Evolutionary conservation across 2,888 invertebrate species (phyloP).

Genomic region (Noctua comes): DNA sequence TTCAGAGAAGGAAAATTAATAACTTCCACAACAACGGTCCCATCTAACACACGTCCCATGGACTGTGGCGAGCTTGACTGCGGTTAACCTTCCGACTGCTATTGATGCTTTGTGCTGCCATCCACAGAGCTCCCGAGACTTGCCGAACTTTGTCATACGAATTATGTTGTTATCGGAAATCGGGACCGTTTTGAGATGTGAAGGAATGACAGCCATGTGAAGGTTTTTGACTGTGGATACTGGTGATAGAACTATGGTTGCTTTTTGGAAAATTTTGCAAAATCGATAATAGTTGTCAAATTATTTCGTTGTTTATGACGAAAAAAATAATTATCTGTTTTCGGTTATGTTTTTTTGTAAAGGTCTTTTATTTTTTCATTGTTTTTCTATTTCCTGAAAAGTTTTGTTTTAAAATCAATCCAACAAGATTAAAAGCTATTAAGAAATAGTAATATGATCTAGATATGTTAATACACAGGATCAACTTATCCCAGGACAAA

Average conservation of each 20-base stretch:
- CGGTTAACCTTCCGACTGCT: constrained; percentile 59
- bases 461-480: no score
- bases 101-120: constrained; percentile 63
- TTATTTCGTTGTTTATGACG: no score
- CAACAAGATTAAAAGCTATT: no score
- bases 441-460: no score
- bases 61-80: constrained; percentile 43
- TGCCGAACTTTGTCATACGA: constrained; percentile 40
- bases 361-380: no score
- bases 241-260: not conserved
- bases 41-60: not conserved
- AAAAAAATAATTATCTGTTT: no score
- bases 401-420: no score
- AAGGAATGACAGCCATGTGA: not conserved
- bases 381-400: no score
- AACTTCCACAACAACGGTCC: not conserved
- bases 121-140: constrained; percentile 33
- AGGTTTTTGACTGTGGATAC: not conserved
- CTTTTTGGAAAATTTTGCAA: not conserved
- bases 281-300: no score
- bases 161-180: constrained; percentile 36
- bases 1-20: not conserved
- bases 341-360: no score
- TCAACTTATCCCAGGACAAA: no score
- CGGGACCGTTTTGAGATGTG: not conserved